Evolutionary conservation across 1,140 invertebrate species (phyloP).

Genomic region (Portunus trituberculatus): DNA sequence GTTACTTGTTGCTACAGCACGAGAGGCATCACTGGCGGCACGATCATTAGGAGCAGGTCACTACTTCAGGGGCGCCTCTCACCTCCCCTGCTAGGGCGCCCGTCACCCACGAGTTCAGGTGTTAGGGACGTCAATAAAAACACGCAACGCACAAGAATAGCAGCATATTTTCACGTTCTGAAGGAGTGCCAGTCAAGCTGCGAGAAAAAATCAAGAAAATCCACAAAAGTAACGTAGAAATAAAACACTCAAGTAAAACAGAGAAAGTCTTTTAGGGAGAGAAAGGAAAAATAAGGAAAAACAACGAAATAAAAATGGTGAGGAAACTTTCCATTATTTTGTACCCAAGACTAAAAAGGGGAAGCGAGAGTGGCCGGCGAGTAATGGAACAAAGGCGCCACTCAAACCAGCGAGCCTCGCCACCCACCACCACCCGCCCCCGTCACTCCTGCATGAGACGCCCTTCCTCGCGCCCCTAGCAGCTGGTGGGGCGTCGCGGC

Average conservation of each 20-base stretch:
- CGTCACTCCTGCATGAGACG: background rate
- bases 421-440: background rate
- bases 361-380: background rate
- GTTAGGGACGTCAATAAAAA: background rate
- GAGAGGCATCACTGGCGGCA: no score
- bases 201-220: background rate
- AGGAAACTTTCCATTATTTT: background rate
- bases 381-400: background rate
- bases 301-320: background rate
- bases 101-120: background rate
- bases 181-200: background rate
- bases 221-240: background rate
- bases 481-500: background rate
- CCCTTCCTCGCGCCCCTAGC: background rate
- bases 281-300: background rate
- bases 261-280: background rate
- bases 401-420: background rate
- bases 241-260: background rate
- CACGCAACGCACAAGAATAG: no score
- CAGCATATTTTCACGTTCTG: background rate
- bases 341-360: background rate
- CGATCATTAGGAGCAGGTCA: no score
- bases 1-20: no score
- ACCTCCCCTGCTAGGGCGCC: no score
- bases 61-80: no score